Evolutionary conservation across 2,888 invertebrate species (phyloP).

Genomic region (Pyrocoelia pectoralis): DNA sequence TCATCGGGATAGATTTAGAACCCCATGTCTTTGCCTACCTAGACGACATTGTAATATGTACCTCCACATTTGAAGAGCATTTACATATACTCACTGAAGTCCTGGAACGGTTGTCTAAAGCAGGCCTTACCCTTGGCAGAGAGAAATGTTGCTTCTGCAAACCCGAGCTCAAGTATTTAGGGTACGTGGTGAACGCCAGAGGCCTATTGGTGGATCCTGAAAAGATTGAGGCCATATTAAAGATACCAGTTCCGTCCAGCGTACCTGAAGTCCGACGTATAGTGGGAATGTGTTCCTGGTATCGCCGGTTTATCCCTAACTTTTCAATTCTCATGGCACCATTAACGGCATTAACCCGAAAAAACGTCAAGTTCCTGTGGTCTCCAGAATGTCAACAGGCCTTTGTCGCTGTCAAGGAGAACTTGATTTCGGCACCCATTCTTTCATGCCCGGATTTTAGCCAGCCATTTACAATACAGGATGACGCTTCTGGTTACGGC

Average conservation of each 20-base stretch:
- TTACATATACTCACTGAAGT: constrained; percentile 32
- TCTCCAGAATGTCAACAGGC: not conserved
- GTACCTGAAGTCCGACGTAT: not conserved
- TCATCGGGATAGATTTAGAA: constrained; percentile 43
- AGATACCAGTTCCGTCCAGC: constrained; percentile 15
- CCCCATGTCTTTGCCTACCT: constrained; percentile 34
- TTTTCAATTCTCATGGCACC: not conserved
- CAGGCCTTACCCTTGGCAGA: constrained; percentile 38
- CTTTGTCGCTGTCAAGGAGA: not conserved
- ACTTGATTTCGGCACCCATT: not conserved
- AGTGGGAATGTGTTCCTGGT: constrained; percentile 3
- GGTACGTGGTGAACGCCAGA: constrained; percentile 33
- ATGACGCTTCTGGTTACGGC: not conserved
- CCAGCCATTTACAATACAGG: not conserved
- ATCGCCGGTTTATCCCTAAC: constrained; percentile 1
- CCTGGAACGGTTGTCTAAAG: constrained; percentile 26
- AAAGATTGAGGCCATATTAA: constrained; percentile 32
- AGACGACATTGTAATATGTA: constrained; percentile 28
- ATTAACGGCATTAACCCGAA: not conserved
- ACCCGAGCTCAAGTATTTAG: constrained; percentile 36
- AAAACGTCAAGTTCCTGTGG: not conserved
- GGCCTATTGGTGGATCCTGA: constrained; percentile 36
- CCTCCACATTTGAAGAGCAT: constrained; percentile 23
- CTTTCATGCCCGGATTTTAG: not conserved
- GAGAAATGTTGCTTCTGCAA: constrained; percentile 19